These are phyloP conservation scores for Oryzias celebensis DNA, from an alignment of 2,113 vertebrate species.

Conservation along the genomic window DNA sequence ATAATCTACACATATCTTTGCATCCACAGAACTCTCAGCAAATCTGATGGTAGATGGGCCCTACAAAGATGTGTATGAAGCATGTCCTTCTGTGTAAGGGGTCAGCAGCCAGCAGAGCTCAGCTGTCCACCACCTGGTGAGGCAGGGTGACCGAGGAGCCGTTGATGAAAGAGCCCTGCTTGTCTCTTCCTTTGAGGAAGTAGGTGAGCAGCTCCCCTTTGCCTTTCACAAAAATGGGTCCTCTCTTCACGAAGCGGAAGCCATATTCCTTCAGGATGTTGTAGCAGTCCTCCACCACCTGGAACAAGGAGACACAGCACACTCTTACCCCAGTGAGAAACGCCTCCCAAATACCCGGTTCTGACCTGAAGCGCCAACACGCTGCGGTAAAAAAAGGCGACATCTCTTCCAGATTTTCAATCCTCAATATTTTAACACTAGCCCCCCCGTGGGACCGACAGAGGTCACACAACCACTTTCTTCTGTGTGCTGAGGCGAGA, in stretches of 20 bases:
- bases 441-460: not conserved
- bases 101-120: slow-evolving; percentile 59
- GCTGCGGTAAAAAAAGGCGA: too few species aligned
- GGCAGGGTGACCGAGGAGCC: slow-evolving; percentile 88
- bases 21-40: too few species aligned
- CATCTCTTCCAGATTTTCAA: too few species aligned
- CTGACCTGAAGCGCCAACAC: not conserved
- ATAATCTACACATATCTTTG: too few species aligned
- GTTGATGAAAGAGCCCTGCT: slow-evolving; percentile 85
- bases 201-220: slow-evolving; percentile 95
- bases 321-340: not conserved
- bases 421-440: too few species aligned
- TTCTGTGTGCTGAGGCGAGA: not conserved
- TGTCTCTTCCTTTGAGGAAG: slow-evolving; percentile 92
- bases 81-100: slow-evolving; percentile 6
- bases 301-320: not conserved
- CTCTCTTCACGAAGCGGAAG: slow-evolving; percentile 91
- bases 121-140: slow-evolving; percentile 93
- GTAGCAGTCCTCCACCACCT: slow-evolving; percentile 97
- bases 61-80: not conserved
- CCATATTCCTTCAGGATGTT: slow-evolving; percentile 89
- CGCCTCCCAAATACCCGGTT: not conserved
- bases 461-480: not conserved
- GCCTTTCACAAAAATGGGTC: slow-evolving; percentile 92
- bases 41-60: too few species aligned